Conservation (phyloP, 2,888 invertebrate species). For the Polydrusus tereticollis region DNA sequence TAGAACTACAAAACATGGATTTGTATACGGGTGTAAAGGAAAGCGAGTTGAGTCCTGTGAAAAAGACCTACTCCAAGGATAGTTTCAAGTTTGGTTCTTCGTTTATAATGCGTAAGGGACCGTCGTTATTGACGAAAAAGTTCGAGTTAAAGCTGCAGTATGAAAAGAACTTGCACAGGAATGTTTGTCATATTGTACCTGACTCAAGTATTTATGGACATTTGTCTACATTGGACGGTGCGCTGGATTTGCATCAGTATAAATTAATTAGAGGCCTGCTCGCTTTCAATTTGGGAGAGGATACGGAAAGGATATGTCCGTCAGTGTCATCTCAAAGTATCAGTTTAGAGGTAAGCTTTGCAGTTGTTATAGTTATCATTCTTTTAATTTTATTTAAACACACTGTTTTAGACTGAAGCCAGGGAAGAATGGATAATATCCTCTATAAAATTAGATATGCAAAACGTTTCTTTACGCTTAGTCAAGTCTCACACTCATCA, state of each 20-base stretch:
- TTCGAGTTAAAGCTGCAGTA: slow-evolving; percentile 85
- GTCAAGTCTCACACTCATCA: slow-evolving; percentile 70
- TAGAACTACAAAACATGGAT: slow-evolving; percentile 82
- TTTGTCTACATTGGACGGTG: slow-evolving; percentile 86
- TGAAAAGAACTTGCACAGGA: slow-evolving; percentile 83
- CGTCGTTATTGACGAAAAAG: slow-evolving; percentile 84
- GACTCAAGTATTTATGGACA: slow-evolving; percentile 89
- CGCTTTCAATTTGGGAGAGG: slow-evolving; percentile 91
- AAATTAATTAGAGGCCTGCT: slow-evolving; percentile 89
- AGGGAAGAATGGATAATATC: slow-evolving; percentile 80
- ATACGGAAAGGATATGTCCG: slow-evolving; percentile 75
- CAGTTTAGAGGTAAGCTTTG: slow-evolving; percentile 58
- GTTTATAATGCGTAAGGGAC: slow-evolving; percentile 71
- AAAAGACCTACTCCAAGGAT: slow-evolving; percentile 50
- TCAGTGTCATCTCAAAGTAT: slow-evolving; percentile 60
- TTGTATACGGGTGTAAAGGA: slow-evolving; percentile 75
- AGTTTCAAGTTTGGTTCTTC: slow-evolving; percentile 68
- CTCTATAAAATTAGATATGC: slow-evolving; percentile 85
- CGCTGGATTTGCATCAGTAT: slow-evolving; percentile 88
- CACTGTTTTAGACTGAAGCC: slow-evolving; percentile 57
- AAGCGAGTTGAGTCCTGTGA: slow-evolving; percentile 53
- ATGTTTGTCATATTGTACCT: slow-evolving; percentile 72
- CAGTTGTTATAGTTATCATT: background rate
- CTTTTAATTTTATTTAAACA: background rate
- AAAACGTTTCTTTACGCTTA: slow-evolving; percentile 86